Evolutionary conservation across 2,113 vertebrate species (phyloP), one percentile per base, ranked within the genome.

Genomic region (Lophochroa leadbeateri): DNA sequence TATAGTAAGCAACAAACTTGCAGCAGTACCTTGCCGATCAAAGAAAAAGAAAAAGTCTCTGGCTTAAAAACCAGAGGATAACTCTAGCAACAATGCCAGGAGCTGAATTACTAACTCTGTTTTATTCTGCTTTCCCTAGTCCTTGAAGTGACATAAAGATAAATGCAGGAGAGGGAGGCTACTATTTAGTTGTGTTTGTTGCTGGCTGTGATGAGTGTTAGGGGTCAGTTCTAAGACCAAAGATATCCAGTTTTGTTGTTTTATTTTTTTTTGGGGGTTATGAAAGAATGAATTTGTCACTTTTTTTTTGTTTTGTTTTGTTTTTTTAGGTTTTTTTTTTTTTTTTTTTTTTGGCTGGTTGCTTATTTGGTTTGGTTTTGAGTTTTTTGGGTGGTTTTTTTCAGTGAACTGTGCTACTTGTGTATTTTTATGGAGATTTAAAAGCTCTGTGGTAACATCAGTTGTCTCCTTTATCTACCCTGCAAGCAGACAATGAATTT

Each of bases 301-400:
- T 44, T 3, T 13, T 3, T 13, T 28, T 82, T 80, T 67, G 3
- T 6, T 29, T 53, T 11, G 6, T 0, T 28, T 12, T 9, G 16
- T 19, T 55, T 20, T 13, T 31, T 29, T 16, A 41, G 39, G 7
- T 37, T 37, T 28, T 12, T 9, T 16, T 19, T 55, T 20, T 13
- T 31, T 29, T 16, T 37, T 41, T 17, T 11, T 55, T 53, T 52
- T 52, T 57, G 7, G 11, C 13, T 58, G 55, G 13, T 58, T 58
- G 20, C 39, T 39, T 39, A 39, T 12, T 35, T 58, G 13, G 13
- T n/a, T 58, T 58, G 33, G 57, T n/a, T 58, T n/a, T 58, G 33
- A 21, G 8, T 14, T 35, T 58, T n/a, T 23, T 23, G 1, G 13
- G 29, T n/a, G 8, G 29, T 31, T 33, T 33, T 21, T 9, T 37